Conservation (phyloP, 2,113 vertebrate species). For the Nasalis larvatus region DNA sequence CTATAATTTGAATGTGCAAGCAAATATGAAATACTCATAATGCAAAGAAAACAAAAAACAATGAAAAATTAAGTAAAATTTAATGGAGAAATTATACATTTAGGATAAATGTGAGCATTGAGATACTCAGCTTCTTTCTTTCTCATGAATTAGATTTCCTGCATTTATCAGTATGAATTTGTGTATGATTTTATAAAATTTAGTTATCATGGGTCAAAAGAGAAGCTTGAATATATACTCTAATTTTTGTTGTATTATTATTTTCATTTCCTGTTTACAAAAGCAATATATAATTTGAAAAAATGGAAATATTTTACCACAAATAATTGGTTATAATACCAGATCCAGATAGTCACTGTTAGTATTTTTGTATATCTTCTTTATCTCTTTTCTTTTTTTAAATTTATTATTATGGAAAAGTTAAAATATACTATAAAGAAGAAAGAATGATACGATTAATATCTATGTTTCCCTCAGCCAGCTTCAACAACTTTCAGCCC, state of each 20-base stretch:
- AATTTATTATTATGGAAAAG: background rate
- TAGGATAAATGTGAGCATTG: background rate
- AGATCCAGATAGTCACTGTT: background rate
- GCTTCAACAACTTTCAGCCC: background rate
- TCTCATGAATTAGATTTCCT: background rate
- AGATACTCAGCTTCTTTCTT: background rate
- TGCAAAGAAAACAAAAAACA: background rate
- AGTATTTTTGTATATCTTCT: background rate
- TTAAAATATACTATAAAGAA: background rate
- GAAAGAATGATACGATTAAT: background rate
- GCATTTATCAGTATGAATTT: background rate
- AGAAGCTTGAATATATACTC: background rate
- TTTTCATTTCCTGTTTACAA: background rate
- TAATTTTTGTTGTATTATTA: background rate
- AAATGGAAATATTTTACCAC: background rate
- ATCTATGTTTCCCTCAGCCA: accelerated
- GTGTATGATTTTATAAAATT: background rate
- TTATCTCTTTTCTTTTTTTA: background rate
- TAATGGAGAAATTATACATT: background rate
- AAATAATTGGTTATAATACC: background rate
- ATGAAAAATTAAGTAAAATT: background rate
- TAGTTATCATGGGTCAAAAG: background rate
- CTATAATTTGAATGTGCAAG: background rate
- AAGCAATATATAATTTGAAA: background rate
- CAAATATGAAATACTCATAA: background rate